Base-by-base conservation (phyloP, 2,888 invertebrate genomes). In the Mesochorus sp. region DNA sequence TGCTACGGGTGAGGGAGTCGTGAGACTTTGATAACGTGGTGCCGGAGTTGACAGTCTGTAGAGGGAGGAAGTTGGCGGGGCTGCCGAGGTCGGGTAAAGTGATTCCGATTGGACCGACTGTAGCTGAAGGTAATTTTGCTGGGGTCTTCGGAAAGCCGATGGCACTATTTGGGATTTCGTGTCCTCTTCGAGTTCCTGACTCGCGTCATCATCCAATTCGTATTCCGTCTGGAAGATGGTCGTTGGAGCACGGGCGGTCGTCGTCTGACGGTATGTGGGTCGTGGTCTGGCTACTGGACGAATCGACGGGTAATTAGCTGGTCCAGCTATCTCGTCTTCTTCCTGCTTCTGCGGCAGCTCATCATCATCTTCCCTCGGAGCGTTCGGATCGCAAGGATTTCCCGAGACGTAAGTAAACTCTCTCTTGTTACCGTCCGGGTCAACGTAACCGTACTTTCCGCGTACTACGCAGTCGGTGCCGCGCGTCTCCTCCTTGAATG, bases 331-430 rank as follows among this genome's bases (percentile, higher is more conserved):
- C 70, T 93, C 94, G 0, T 92, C 93, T 49, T 94, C 93, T 57
- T 94, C 93, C 66, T 92, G 91, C 0, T 92, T 92, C 5, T 86
- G 89, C 0, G 91, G 89, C 4, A 88, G 87, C 2, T 90, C 88
- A 10, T 94, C 93, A 1, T 93, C 93, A 14, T 92, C 92, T 14
- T 95, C 94, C 8, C 94, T 94, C 0, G 95, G 95, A n/a, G 95
- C 95, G 91, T 96, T 96, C 4, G 96, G 96, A 87, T 96, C 96
- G 88, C 96, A 96, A 0, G 96, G 96, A 89, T 96, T 96, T 17
- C 96, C 96, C 21, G 96, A 96, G 0, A 96, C 96, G 91, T 97
- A 97, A 3, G 95, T 96, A 91, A 97, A 96, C 90, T 97, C 96
- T 82, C 96, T 92, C 87, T 96, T 96, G 91, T 96, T 96, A 83